phyloP scores from a whole-genome alignment of 1,140 invertebrate species.

The Holotrichia oblita region DNA sequence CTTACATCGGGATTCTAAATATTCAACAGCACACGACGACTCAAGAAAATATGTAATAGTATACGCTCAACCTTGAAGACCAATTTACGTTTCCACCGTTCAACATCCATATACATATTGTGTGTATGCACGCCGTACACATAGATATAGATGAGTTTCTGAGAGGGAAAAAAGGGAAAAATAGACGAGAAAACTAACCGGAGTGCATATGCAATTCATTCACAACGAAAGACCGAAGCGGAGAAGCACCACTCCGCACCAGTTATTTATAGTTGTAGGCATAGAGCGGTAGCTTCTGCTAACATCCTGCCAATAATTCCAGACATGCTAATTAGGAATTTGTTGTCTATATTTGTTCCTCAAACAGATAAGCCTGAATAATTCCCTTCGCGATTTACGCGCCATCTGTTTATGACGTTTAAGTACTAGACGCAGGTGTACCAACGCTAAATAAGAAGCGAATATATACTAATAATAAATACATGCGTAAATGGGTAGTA shows the following conservation, averaged over 20 bases:
- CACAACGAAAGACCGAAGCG: not conserved
- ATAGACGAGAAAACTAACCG: not conserved
- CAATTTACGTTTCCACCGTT: slow-evolving; percentile 11
- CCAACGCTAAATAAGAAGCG: not conserved
- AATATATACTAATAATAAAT: not conserved
- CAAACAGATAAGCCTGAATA: slow-evolving; percentile 19
- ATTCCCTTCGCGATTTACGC: not conserved
- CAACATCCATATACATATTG: not conserved
- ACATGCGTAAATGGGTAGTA: not conserved
- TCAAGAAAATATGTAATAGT: slow-evolving; percentile 9
- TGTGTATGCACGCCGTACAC: not conserved
- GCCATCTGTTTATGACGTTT: not conserved
- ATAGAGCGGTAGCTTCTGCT: not conserved
- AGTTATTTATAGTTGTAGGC: too few species aligned
- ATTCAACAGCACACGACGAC: not conserved
- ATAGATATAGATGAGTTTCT: not conserved
- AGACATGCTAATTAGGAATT: slow-evolving; percentile 31
- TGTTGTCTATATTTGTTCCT: slow-evolving; percentile 15
- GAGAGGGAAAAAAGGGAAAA: not conserved
- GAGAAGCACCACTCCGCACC: not conserved
- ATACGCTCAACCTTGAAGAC: not conserved
- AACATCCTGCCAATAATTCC: slow-evolving; percentile 34
- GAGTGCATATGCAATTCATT: slow-evolving; percentile 25
- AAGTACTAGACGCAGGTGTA: not conserved
- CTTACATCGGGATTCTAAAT: not conserved